phyloP scores from a whole-genome alignment of 2,888 invertebrate species.

The Tipula unca region DNA sequence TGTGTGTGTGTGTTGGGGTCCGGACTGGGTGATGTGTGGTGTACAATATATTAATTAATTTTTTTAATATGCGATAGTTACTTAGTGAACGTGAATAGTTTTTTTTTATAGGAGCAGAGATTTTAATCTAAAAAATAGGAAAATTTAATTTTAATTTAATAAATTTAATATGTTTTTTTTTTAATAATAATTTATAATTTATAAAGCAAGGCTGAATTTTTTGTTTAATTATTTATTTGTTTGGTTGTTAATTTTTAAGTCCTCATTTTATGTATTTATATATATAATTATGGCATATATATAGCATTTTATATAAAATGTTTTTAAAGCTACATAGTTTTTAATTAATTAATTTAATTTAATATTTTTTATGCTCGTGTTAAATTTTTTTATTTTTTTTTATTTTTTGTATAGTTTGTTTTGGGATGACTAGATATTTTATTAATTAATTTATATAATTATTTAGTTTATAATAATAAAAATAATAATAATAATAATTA shows the following conservation, averaged over 20 bases:
- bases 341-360: slow-evolving; percentile 8
- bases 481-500: background rate
- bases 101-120: background rate
- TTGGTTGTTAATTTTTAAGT: background rate
- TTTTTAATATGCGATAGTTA: background rate
- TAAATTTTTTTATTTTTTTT: background rate
- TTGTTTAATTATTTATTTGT: background rate
- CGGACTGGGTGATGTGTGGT: background rate
- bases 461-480: background rate
- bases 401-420: background rate
- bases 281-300: background rate
- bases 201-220: background rate
- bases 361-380: background rate
- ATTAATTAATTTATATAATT: background rate
- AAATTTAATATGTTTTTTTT: background rate
- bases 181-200: background rate
- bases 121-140: background rate
- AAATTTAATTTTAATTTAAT: background rate
- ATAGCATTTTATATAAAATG: slow-evolving; percentile 4
- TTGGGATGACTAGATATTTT: slow-evolving; percentile 3
- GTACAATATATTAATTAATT: background rate
- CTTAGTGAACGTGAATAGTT: background rate
- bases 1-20: background rate
- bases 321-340: slow-evolving; percentile 8
- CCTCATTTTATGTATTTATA: background rate